phyloP scores from a whole-genome alignment of 2,113 vertebrate species.

The Dromiciops gliroides region DNA sequence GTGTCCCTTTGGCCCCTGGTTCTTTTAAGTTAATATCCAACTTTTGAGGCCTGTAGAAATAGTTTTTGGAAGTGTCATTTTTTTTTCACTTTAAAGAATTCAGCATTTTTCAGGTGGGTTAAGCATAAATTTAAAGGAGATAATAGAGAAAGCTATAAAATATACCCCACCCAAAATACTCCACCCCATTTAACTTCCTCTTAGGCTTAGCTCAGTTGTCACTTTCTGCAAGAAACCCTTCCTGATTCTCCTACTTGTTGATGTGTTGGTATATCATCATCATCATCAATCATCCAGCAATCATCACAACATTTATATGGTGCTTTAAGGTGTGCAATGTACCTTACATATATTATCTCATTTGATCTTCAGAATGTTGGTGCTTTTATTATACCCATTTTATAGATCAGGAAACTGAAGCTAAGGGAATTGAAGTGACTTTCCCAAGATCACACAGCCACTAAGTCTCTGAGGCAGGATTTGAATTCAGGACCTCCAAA shows the following conservation, averaged over 20 bases:
- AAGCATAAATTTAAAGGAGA: neutral
- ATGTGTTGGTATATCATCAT: neutral
- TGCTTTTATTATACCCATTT: neutral
- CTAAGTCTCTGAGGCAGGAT: no score
- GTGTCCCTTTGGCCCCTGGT: neutral
- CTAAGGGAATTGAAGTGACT: neutral
- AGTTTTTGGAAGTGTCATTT: neutral
- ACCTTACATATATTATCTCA: neutral
- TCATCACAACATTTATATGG: neutral
- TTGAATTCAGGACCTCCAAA: neutral
- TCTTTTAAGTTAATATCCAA: neutral
- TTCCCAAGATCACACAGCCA: neutral
- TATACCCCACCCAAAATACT: neutral
- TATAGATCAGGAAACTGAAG: neutral
- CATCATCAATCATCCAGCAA: neutral
- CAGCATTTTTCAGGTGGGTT: neutral
- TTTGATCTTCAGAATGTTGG: neutral
- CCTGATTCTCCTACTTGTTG: neutral
- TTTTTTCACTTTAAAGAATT: neutral
- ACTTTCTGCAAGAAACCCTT: neutral
- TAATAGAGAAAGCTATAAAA: neutral
- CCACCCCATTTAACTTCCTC: neutral
- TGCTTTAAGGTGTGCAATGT: neutral
- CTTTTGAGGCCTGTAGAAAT: neutral
- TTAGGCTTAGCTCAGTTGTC: neutral